phyloP scores from a whole-genome alignment of 2,113 vertebrate genomes.

The Colaptes auratus region DNA sequence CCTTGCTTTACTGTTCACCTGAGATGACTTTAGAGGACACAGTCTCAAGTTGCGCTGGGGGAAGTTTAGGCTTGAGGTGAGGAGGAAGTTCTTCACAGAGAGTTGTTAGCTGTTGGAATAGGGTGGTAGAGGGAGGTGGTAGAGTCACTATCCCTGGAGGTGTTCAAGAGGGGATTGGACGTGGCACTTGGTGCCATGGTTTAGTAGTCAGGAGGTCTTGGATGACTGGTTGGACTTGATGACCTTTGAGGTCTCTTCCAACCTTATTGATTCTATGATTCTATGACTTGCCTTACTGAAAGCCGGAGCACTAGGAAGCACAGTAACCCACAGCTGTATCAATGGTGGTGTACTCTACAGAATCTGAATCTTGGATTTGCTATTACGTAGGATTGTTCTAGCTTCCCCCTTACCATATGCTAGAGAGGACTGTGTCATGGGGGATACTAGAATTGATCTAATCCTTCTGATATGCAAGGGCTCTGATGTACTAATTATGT shows the following conservation, averaged over 20 bases:
- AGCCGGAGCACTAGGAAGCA: not conserved
- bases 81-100: no score
- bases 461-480: not conserved
- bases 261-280: no score
- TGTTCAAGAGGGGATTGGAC: no score
- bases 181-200: no score
- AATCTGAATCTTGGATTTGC: not conserved
- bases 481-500: not conserved
- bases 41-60: no score
- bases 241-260: no score
- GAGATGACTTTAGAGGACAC: not conserved
- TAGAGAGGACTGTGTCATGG: not conserved
- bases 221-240: no score
- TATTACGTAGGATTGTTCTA: not conserved
- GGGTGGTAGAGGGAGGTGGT: no score
- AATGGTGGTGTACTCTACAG: not conserved
- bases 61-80: no score
- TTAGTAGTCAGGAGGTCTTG: no score
- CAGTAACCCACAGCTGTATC: not conserved
- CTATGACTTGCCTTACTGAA: not conserved
- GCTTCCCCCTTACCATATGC: not conserved
- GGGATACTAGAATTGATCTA: not conserved
- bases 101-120: no score
- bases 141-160: no score
- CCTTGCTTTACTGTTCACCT: not conserved